These are phyloP conservation scores for Brevipalpus yothersi DNA, from an alignment of 1,140 invertebrate species.

Conservation along the genomic window DNA sequence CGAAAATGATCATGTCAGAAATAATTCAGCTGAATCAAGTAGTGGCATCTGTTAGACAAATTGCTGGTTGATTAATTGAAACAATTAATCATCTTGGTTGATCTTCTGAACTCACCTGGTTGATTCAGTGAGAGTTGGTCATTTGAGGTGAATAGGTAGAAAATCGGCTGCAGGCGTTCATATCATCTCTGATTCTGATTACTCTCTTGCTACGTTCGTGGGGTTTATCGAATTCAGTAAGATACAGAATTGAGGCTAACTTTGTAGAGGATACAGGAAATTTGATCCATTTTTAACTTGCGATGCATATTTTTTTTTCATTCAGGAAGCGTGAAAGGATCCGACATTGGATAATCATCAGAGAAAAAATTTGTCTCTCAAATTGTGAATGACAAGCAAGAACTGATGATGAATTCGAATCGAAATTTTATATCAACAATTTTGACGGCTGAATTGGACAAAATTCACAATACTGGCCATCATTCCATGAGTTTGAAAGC, in stretches of 20 bases:
- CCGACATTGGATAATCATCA: no score
- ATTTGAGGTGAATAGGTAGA: background rate
- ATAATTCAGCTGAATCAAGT: no score
- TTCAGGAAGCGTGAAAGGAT: no score
- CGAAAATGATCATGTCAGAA: no score
- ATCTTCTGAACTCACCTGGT: background rate
- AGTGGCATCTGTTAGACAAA: background rate
- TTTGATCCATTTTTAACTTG: background rate
- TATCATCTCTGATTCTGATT: background rate
- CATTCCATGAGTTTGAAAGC: no score
- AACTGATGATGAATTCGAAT: no score
- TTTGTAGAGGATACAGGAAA: background rate
- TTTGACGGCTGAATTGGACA: no score
- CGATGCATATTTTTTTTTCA: no score
- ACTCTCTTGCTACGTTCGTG: background rate
- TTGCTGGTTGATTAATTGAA: background rate
- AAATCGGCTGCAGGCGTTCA: background rate
- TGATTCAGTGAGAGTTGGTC: background rate
- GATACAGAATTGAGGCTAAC: background rate
- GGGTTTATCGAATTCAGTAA: background rate
- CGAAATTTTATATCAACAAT: no score
- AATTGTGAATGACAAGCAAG: no score
- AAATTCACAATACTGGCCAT: no score
- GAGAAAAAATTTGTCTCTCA: no score
- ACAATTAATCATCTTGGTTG: background rate